A percentile compares a stretch with the other conserved stretches of the same genome.
Evolutionary conservation across 2,113 vertebrate genomes (phyloP).

Genomic region (Nycticebus coucang): DNA sequence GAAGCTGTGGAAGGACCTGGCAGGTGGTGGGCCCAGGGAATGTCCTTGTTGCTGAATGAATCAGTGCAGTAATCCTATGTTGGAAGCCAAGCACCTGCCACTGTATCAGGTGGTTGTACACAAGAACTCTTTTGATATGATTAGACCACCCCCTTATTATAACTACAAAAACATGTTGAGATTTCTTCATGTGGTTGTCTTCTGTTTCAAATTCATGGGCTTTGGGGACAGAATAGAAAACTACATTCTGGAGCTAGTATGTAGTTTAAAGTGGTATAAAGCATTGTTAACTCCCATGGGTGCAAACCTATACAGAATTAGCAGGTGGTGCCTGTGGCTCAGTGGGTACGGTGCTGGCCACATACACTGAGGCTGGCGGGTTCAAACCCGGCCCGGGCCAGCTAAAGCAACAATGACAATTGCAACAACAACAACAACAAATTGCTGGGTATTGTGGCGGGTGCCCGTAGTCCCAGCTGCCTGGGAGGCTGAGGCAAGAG

Average conservation of each 20-base stretch:
- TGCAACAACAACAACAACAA: too few species aligned
- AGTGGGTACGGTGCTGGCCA: too few species aligned
- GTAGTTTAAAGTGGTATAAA: neutral
- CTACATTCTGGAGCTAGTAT: neutral
- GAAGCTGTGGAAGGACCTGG: neutral
- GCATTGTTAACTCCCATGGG: neutral
- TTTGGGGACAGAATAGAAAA: neutral
- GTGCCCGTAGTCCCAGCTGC: too few species aligned
- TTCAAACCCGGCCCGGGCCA: too few species aligned
- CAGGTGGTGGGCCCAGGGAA: neutral
- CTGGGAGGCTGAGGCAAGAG: too few species aligned
- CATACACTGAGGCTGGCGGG: too few species aligned
- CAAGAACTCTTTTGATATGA: constrained; percentile 34
- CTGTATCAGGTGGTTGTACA: neutral
- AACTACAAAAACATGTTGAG: neutral
- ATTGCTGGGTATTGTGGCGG: too few species aligned
- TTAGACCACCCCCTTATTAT: constrained; percentile 1
- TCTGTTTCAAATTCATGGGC: constrained; percentile 12
- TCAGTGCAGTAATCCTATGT: constrained; percentile 48
- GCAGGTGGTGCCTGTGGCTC: too few species aligned
- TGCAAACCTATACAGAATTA: neutral
- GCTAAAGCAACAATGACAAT: too few species aligned
- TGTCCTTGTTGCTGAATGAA: constrained; percentile 20
- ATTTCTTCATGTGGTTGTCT: constrained; percentile 9
- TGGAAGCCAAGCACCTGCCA: neutral